Base-by-base conservation (phyloP, 2,113 vertebrate genomes). In the Oncorhynchus masou region DNA sequence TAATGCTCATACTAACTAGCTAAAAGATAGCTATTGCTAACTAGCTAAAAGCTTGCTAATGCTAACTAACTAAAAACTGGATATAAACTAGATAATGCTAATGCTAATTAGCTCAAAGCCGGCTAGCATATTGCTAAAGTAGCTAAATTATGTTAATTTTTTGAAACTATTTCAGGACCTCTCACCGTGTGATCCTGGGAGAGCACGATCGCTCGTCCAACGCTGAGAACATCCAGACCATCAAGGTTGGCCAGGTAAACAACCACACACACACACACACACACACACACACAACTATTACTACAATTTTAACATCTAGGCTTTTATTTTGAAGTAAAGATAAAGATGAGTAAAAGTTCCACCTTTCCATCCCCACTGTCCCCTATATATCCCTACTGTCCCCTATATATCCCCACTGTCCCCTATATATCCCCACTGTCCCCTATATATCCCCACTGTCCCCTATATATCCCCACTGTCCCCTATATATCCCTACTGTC, bases 111-210 rank as follows among this genome's bases (percentile, higher is more conserved):
- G 20, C 5, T 5, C 3, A 54, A 54, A 54, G 51, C 15, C 0
- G 4, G 51, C 15, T 54, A 13, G 4, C 15, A 45, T 13, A 19
- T 16, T 4, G 51, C 4, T 16, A 54, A 54, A 5, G 9, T 45
- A 45, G 3, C 51, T 19, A 16, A 54, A 54, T 54, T 0, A 19
- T 54, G 51, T 54, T 54, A 11, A 11, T 45, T 54, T 54, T 60
- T 20, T 65, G 19, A 54, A 54, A 54, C 68, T 65, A 45, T 79
- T 78, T 0, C 66, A 97, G 95, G 73, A 94, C 89, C 0, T 91
- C 91, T 0, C 83, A 98, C 76, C 73, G 77, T 0, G 95, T 97
- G 51, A 76, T 97, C 77, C 90, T 96, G 4, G 95, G 96, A 0
- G 94, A 95, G 49, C 95, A 95, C 19, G 90, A 97, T 83, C 95